These are phyloP conservation scores for Drosophila punjabiensis DNA, from an alignment of 1,140 invertebrate genomes.

Conservation along the genomic window DNA sequence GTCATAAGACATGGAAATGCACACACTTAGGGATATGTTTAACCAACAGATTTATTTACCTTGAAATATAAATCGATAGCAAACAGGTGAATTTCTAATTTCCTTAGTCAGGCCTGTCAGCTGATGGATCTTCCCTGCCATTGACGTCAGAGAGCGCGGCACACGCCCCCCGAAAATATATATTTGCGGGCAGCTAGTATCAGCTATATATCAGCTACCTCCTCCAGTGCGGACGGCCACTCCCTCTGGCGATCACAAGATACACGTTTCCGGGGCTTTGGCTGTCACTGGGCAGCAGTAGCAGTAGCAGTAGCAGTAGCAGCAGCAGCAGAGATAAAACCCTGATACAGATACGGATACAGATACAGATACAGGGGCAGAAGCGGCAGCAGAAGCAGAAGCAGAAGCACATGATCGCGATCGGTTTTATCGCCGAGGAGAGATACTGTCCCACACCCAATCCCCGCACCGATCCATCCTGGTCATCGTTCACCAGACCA, in stretches of 20 bases:
- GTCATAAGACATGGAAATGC: background rate
- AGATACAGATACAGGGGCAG: constrained; percentile 20
- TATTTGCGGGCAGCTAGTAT: constrained; percentile 10
- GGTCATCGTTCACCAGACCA: background rate
- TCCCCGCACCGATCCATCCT: constrained; percentile 3
- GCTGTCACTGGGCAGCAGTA: constrained; percentile 24
- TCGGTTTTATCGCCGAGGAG: constrained; percentile 14
- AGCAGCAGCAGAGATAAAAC: constrained; percentile 22
- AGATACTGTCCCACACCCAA: constrained; percentile 11
- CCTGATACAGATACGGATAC: constrained; percentile 37
- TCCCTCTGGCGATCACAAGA: constrained; percentile 40
- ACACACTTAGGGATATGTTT: background rate
- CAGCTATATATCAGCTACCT: constrained; percentile 29
- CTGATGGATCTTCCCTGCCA: constrained; percentile 20
- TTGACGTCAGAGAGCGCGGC: constrained; percentile 33
- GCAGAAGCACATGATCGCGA: constrained; percentile 35
- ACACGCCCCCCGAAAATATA: constrained; percentile 23
- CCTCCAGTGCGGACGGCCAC: constrained; percentile 2
- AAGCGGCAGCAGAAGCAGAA: constrained; percentile 17
- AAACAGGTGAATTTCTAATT: background rate
- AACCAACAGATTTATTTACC: background rate
- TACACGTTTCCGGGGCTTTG: constrained; percentile 50
- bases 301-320: constrained; percentile 18
- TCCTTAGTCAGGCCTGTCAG: constrained; percentile 6
- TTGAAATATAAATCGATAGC: background rate